Evolutionary conservation across 64 coral and sea anemone species (phyloP).

Genomic region (Stichodactyla mertensii): DNA sequence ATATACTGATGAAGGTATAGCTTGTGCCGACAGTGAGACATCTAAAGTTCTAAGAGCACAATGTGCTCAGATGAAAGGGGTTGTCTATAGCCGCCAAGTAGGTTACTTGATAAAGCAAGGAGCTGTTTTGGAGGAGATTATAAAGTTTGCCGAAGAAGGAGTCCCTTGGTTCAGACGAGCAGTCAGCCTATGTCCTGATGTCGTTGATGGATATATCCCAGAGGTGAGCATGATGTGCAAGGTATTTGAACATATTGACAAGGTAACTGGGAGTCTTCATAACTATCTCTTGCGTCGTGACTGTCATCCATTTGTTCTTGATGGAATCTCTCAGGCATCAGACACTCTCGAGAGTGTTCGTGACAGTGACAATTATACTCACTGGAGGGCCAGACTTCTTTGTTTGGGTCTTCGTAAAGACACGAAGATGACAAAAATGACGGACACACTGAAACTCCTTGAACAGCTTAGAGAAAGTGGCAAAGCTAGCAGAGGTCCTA

Average conservation of each 20-base stretch:
- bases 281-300: conserved; percentile 2
- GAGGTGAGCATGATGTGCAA: conserved; percentile 64
- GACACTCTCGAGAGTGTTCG: conserved; percentile 44
- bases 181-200: conserved; percentile 54
- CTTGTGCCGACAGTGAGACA: not conserved
- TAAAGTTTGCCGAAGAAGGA: conserved; percentile 41
- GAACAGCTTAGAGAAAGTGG: not conserved
- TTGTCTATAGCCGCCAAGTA: conserved; percentile 61
- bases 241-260: conserved; percentile 50
- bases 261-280: conserved; percentile 4
- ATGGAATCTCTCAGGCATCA: conserved; percentile 38
- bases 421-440: not conserved
- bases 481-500: conserved; percentile 16
- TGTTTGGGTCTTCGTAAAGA: conserved; percentile 4
- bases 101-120: conserved; percentile 15
- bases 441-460: not conserved
- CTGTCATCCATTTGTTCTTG: conserved; percentile 31
- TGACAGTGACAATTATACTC: conserved; percentile 41
- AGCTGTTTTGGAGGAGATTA: not conserved
- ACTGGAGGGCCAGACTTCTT: conserved; percentile 45
- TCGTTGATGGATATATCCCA: conserved; percentile 47
- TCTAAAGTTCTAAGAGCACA: conserved; percentile 20
- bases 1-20: conserved; percentile 60
- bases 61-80: conserved; percentile 74
- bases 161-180: conserved; percentile 47